Evolutionary conservation across 2,797 vertebrate species (phyloP).

Genomic region (Oreochromis grahami): DNA sequence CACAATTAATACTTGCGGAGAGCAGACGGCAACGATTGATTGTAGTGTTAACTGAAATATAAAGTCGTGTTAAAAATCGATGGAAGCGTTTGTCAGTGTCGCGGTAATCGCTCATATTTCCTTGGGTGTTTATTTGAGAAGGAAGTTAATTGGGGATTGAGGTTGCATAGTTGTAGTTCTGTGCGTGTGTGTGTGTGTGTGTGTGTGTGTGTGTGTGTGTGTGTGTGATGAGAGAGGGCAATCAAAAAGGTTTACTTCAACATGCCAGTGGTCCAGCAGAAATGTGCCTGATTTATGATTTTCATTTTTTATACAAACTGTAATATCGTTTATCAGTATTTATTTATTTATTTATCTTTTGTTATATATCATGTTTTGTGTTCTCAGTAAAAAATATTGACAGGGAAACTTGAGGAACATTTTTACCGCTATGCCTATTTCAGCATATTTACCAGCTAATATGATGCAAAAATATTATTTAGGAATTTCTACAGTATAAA

Average conservation of each 20-base stretch:
- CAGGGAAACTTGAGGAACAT: not conserved
- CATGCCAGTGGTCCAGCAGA: not conserved
- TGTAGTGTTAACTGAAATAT: slow-evolving; percentile 35
- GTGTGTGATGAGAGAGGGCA: not conserved
- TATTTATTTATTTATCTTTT: not conserved
- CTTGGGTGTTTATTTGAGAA: slow-evolving; percentile 1
- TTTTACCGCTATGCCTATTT: not conserved
- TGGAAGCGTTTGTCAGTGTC: not conserved
- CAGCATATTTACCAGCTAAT: not conserved
- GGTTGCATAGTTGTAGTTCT: not conserved
- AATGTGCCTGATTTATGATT: not conserved
- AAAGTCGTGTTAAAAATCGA: slow-evolving; percentile 32
- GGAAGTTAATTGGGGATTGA: not conserved
- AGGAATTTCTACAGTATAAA: not conserved
- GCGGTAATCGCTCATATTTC: slow-evolving; percentile 13
- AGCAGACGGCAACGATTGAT: slow-evolving; percentile 63
- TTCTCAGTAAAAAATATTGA: not conserved
- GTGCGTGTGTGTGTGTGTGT: not conserved
- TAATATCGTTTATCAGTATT: not conserved
- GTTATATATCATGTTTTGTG: not conserved
- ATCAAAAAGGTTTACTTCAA: not conserved
- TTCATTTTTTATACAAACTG: not conserved
- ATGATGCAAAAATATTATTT: not conserved
- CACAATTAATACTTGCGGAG: slow-evolving; percentile 73
- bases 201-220: not conserved